Conservation (phyloP, 2,888 invertebrate species). For the Apamea anceps region DNA sequence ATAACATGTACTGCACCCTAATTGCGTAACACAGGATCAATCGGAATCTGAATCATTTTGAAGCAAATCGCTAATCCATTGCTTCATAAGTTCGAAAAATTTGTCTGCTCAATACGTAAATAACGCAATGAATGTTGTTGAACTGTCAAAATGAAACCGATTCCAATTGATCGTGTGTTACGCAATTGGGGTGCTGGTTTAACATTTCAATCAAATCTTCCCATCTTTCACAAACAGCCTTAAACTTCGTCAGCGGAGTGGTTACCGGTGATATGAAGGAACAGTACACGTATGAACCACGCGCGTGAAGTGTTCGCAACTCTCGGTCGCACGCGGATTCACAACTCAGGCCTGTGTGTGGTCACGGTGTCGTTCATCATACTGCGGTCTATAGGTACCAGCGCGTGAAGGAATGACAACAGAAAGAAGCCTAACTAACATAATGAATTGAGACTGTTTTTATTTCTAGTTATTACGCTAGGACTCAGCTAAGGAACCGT, state of each 20-base stretch:
- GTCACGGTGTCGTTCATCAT: slow-evolving; percentile 9
- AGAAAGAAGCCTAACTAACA: background rate
- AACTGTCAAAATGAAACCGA: too few relatives aligned
- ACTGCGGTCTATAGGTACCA: slow-evolving; percentile 6
- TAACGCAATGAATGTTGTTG: too few relatives aligned
- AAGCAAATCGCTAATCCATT: too few relatives aligned
- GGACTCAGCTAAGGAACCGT: background rate
- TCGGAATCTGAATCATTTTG: too few relatives aligned
- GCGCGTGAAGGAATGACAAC: background rate
- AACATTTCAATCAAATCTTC: background rate
- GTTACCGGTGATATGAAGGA: background rate
- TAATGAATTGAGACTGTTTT: background rate
- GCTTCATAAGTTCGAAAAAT: too few relatives aligned
- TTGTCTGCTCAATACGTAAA: too few relatives aligned
- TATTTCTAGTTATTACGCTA: background rate
- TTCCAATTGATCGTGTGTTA: too few relatives aligned
- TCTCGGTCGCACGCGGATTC: slow-evolving; percentile 9
- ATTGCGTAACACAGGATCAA: too few relatives aligned
- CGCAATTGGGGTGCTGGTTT: too few relatives aligned
- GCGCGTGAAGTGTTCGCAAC: background rate
- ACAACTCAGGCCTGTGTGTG: slow-evolving; percentile 8
- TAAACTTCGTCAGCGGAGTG: background rate
- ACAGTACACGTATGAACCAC: background rate
- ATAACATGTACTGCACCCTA: too few relatives aligned
- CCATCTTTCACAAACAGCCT: background rate